These are phyloP conservation scores for Mycetomoellerius zeteki DNA, from an alignment of 1,140 invertebrate genomes.

Conservation along the genomic window DNA sequence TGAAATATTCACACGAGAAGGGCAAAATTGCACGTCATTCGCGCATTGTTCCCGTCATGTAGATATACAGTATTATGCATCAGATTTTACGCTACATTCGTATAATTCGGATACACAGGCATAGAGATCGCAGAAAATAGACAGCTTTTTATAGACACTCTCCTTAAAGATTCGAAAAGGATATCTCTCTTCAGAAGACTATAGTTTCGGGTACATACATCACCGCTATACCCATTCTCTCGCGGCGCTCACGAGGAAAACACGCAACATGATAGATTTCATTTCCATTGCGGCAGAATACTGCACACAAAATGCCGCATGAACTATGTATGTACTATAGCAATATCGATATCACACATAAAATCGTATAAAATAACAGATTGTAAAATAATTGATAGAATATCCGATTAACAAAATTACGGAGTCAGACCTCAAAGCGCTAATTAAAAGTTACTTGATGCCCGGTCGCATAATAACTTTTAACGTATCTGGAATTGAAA, in stretches of 20 bases:
- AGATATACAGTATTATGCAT: conserved; percentile 13
- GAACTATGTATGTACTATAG: neutral
- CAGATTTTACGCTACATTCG: conserved; percentile 29
- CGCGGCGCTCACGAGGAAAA: neutral
- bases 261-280: conserved; percentile 7
- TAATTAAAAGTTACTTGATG: conserved; percentile 12
- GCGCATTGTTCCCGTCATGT: conserved; percentile 42
- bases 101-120: conserved; percentile 71
- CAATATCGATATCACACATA: conserved; percentile 26
- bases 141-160: conserved; percentile 45
- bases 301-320: conserved; percentile 33
- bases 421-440: neutral
- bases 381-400: conserved; percentile 29
- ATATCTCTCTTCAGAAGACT: conserved; percentile 43
- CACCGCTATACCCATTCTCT: neutral
- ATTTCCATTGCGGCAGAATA: conserved; percentile 22
- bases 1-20: conserved; percentile 28
- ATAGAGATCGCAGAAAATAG: conserved; percentile 75
- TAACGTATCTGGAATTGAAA: conserved; percentile 19
- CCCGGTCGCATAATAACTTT: neutral
- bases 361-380: conserved; percentile 24
- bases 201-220: conserved; percentile 20
- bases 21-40: conserved; percentile 22
- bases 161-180: conserved; percentile 58
- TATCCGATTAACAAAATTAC: conserved; percentile 22